Evolutionary conservation across 2,113 vertebrate species (phyloP), one percentile per base, ranked within the genome.

Genomic region (Mesoclemmys tuberculata): DNA sequence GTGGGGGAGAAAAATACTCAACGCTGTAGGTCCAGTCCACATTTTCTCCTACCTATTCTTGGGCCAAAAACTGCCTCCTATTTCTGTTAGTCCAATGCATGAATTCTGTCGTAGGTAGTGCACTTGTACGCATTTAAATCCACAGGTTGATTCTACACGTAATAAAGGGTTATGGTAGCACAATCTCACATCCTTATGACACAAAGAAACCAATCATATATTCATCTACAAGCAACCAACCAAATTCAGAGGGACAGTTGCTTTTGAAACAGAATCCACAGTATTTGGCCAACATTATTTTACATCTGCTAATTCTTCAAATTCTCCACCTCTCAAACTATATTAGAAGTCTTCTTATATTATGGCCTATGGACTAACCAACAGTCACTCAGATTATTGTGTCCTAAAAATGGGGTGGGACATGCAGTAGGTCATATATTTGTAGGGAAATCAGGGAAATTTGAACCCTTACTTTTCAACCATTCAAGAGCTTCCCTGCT

Each of bases 1-100:
- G 55, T 2, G 22, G 16, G 0, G 0, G 10, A 90, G 49, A 38
- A 0, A 2, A 6, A 14, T 13, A 24, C 26, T 46, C 46, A 58
- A 81, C 54, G 27, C 44, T 82, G 44, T 74, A 48, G 46, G 85
- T 16, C 55, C 82, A 29, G 44, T 82, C 74, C 8, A 8, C 49
- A 6, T n/a, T 74, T 90, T 24, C 78, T 94, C 44, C 83, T 68
- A 38, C 16, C 51, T 46, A 3, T 55, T 48, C 35, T 46, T 31
- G n/a, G 38, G 79, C 61, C 61, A 88, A 90, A 95, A 80, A 1
- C 75, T 77, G 24, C 24, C 49, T 35, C 2, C 75, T 22, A 0
- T 18, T 85, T 84, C 78, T 86, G n/a, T 68, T 18, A 41, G 49
- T 26, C 14, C 44, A 56, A n/a, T 1, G 19, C 51, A 83, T 2